phyloP scores from a whole-genome alignment of 2,797 vertebrate genomes.

The Lepus oiostolus region DNA sequence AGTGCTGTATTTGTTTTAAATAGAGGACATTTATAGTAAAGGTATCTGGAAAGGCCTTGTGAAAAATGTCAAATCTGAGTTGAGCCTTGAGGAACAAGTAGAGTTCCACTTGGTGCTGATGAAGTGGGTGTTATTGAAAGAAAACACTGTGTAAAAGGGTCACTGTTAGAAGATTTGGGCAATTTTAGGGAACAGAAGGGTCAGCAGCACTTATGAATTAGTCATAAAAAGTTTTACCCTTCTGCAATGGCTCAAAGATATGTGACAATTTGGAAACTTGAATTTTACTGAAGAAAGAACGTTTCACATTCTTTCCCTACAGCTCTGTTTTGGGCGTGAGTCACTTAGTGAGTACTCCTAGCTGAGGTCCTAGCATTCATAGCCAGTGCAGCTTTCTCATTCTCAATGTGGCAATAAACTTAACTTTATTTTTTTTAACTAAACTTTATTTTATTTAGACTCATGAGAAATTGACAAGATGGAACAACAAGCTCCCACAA shows the following conservation, averaged over 20 bases:
- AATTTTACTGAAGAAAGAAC: constrained; percentile 39
- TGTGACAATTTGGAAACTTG: neutral
- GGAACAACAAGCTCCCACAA: neutral
- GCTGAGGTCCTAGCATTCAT: rapidly evolving
- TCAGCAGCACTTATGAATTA: neutral
- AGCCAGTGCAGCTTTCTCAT: neutral
- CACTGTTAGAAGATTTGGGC: neutral
- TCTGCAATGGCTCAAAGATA: neutral
- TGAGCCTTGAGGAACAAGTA: neutral
- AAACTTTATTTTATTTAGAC: neutral
- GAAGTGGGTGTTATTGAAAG: neutral
- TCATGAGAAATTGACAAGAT: neutral
- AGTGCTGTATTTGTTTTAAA: constrained; percentile 9
- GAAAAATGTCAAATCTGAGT: constrained; percentile 24
- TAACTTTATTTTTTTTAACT: neutral
- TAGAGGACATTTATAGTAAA: neutral
- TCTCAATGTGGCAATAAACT: neutral
- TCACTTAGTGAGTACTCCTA: neutral
- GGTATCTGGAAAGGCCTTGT: constrained; percentile 17
- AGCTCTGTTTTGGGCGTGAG: neutral
- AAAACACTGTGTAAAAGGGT: neutral
- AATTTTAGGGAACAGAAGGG: constrained; percentile 11
- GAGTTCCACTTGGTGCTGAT: neutral
- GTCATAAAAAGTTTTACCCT: constrained; percentile 2
- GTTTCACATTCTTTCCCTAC: neutral